Evolutionary conservation across 1,140 invertebrate genomes (phyloP), one percentile per base, ranked within the genome.

Genomic region (Ooceraea biroi): DNA sequence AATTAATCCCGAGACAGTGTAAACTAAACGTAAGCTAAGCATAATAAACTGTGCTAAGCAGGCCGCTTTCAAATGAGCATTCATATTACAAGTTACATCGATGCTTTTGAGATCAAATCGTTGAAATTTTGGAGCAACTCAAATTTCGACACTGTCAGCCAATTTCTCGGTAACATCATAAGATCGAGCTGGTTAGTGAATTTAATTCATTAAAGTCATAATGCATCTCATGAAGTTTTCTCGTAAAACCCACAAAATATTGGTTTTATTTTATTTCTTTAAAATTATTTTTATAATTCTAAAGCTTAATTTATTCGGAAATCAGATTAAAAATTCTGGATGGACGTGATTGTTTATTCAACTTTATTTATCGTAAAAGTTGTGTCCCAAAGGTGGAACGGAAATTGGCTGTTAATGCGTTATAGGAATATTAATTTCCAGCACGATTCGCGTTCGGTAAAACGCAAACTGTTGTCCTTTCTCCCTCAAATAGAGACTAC

Each of bases 401-500:
- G 52, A 19, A 55, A 55, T 19, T 10, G 52, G 19, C 52, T 55
- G n/a, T 8, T n/a, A n/a, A 10, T 5, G 8, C 1, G n/a, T 10
- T n/a, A 19, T 14, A 3, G n/a, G 46, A n/a, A 2, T 44, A 5
- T 78, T 11, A 22, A 27, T 68, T 3, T 5, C n/a, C 8, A 19
- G 41, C 3, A 46, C 61, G 19, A 58, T 58, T 71, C 44, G 25
- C 55, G 17, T 44, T 73, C 27, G 78, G 17, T 82, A 73, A 82
- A 82, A 82, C 19, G 68, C 36, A 36, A 7, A 82, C 22, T 52
- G 19, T 71, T 78, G 36, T 57, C 50, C 41, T 27, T 44, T 1
- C 52, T 30, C 50, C 19, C 44, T 52, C 52, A 44, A 57, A 57
- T 80, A 94, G 93, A 41, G 93, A 94, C 36, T 92, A 93, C 71